Evolutionary conservation across 2,888 invertebrate genomes (phyloP).

Genomic region (Ochropleura leucogaster): DNA sequence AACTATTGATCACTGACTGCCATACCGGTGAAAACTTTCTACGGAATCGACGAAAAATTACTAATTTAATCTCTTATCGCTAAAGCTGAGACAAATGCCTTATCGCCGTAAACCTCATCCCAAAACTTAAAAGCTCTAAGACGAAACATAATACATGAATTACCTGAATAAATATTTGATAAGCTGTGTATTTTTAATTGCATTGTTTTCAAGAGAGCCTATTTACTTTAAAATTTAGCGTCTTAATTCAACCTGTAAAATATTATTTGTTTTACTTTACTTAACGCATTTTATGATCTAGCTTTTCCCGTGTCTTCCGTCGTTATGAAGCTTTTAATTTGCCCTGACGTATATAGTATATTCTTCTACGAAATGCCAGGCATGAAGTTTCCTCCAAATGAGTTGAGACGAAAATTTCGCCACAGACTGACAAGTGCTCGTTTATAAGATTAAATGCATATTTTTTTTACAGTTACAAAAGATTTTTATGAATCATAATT

Average conservation of each 20-base stretch:
- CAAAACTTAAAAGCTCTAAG: constrained; percentile 31
- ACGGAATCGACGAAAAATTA: no score
- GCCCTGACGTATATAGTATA: background rate
- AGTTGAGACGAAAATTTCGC: background rate
- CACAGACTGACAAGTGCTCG: background rate
- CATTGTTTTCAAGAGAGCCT: constrained; percentile 10
- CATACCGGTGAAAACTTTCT: no score
- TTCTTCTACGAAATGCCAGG: background rate
- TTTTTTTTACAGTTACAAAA: constrained; percentile 68
- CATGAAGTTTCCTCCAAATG: background rate
- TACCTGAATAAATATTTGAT: constrained; percentile 42
- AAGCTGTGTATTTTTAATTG: constrained; percentile 24
- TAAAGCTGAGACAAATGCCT: background rate
- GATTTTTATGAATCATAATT: constrained; percentile 65
- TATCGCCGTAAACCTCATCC: background rate
- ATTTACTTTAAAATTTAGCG: constrained; percentile 48
- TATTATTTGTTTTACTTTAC: constrained; percentile 33
- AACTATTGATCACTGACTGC: no score
- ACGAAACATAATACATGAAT: constrained; percentile 23
- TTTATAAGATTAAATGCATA: constrained; percentile 11
- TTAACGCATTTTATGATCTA: constrained; percentile 36
- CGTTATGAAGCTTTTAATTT: background rate
- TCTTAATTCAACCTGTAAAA: constrained; percentile 28
- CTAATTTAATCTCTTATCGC: background rate
- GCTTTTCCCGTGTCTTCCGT: background rate